Percentiles rank a stretch among this genome's conserved stretches.
Conservation (phyloP, 1,140 invertebrate species). For the Trinorchestia longiramus region DNA sequence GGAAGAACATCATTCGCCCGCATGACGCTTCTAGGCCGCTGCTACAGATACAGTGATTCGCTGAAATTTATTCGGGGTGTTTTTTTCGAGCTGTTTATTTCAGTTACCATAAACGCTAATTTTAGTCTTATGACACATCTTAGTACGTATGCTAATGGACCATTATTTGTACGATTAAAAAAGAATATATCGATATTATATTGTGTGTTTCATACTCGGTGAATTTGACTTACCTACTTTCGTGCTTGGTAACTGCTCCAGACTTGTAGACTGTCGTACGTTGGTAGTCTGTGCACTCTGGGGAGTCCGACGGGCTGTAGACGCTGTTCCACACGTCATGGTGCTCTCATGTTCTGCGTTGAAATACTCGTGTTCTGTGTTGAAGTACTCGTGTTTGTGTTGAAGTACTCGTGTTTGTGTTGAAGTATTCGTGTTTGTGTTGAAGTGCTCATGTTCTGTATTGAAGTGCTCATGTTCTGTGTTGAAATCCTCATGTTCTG, state of each 20-base stretch:
- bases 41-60: too few species aligned
- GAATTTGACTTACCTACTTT: neutral
- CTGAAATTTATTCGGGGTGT: neutral
- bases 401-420: too few species aligned
- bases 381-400: too few species aligned
- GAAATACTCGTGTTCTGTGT: neutral
- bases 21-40: neutral
- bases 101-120: neutral
- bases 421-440: too few species aligned
- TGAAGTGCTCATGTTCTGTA: too few species aligned
- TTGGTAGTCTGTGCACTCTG: too few species aligned
- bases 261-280: too few species aligned
- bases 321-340: neutral
- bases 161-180: neutral
- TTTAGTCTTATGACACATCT: neutral
- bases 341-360: too few species aligned
- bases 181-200: neutral
- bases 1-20: neutral
- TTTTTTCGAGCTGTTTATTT: neutral
- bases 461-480: too few species aligned
- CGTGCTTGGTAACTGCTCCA: too few species aligned
- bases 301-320: too few species aligned
- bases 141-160: neutral
- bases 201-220: neutral
- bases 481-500: too few species aligned